Percentiles rank a stretch among this genome's conserved stretches.
Conservation (phyloP, 2,888 invertebrate species). For the Polydrusus pterygomalis region DNA sequence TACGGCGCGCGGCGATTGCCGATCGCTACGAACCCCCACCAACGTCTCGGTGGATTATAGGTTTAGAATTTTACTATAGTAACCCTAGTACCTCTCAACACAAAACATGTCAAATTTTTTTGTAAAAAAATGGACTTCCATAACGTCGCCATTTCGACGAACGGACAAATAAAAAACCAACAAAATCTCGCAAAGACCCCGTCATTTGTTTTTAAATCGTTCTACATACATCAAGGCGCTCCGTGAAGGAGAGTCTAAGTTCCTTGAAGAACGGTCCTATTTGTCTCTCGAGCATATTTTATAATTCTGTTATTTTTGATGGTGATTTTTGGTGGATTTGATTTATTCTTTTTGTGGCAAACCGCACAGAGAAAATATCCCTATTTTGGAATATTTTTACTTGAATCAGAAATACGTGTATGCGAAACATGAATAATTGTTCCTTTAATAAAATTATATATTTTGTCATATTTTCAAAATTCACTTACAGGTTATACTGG, state of each 20-base stretch:
- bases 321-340: not conserved
- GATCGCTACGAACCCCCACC: too few species aligned
- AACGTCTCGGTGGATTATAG: too few species aligned
- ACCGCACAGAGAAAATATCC: too few species aligned
- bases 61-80: too few species aligned
- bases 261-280: not conserved
- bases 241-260: conserved; percentile 4
- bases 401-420: too few species aligned
- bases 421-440: too few species aligned
- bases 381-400: too few species aligned
- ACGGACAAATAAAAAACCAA: conserved; percentile 16
- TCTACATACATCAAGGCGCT: conserved; percentile 19
- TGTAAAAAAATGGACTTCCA: conserved; percentile 3
- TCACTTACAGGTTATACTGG: too few species aligned
- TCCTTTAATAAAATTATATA: too few species aligned
- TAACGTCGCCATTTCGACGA: not conserved
- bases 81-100: not conserved
- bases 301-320: conserved; percentile 12
- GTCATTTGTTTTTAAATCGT: conserved; percentile 28
- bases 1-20: too few species aligned
- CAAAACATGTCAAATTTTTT: not conserved
- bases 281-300: conserved; percentile 17
- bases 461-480: too few species aligned
- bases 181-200: not conserved
- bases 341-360: too few species aligned